Evolutionary conservation across 2,888 invertebrate species (phyloP).

Genomic region (Sericinus montela): DNA sequence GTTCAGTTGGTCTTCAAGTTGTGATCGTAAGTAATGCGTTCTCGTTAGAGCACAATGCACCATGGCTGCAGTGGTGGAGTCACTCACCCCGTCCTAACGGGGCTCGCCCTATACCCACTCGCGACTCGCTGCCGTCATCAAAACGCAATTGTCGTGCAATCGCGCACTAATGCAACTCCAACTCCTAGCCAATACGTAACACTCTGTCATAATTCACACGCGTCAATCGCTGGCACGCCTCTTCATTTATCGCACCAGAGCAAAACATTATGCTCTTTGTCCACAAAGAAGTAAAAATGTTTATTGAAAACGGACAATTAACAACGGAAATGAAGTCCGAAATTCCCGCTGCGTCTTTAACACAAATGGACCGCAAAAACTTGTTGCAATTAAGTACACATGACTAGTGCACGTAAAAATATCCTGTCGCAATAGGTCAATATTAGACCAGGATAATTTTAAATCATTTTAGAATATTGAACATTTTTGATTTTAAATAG

Average conservation of each 20-base stretch:
- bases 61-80: constrained; percentile 73
- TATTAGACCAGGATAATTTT: background rate
- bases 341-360: constrained; percentile 49
- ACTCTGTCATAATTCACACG: constrained; percentile 36
- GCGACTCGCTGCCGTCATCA: constrained; percentile 55
- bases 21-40: constrained; percentile 70
- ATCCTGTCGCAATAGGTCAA: constrained; percentile 8
- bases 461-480: background rate
- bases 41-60: constrained; percentile 79
- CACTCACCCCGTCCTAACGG: constrained; percentile 77
- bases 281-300: constrained; percentile 1
- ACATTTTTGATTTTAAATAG: background rate
- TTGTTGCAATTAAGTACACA: constrained; percentile 26
- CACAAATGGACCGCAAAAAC: constrained; percentile 38
- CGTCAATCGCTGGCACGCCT: constrained; percentile 28
- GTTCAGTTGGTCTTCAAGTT: constrained; percentile 41
- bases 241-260: background rate
- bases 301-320: constrained; percentile 16
- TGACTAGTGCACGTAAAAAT: constrained; percentile 19
- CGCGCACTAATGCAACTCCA: constrained; percentile 62
- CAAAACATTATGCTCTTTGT: background rate
- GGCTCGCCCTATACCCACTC: constrained; percentile 68
- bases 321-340: constrained; percentile 44
- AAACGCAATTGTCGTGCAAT: constrained; percentile 64
- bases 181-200: constrained; percentile 48